phyloP scores from a whole-genome alignment of 2,113 vertebrate genomes.

The Coracopsis vasa region DNA sequence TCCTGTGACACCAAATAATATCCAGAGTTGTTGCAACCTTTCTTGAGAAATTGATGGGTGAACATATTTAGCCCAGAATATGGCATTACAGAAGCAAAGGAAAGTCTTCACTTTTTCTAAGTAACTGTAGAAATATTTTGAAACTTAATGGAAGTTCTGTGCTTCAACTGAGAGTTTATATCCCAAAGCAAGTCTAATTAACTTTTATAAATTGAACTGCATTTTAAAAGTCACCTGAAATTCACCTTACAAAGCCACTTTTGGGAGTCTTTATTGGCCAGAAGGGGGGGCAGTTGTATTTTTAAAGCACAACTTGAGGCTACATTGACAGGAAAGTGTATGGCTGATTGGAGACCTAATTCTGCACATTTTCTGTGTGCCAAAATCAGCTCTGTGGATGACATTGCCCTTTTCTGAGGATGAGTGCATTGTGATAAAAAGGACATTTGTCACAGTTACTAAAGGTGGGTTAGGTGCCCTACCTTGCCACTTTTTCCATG shows the following conservation, averaged over 20 bases:
- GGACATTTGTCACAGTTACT: background rate
- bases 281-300: slow-evolving; percentile 41
- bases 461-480: background rate
- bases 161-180: background rate
- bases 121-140: background rate
- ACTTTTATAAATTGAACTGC: background rate
- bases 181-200: background rate
- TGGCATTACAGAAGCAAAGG: background rate
- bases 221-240: background rate
- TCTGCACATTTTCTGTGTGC: background rate
- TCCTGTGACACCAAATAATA: background rate
- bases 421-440: background rate
- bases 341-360: background rate
- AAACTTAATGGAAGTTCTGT: background rate
- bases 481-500: background rate
- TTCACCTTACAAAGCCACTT: background rate
- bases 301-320: background rate
- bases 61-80: background rate
- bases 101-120: background rate
- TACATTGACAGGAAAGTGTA: background rate
- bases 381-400: background rate
- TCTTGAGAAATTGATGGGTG: background rate
- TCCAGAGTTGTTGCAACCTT: background rate
- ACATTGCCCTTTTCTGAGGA: background rate
- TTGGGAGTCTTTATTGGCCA: background rate